Evolutionary conservation across 2,888 invertebrate species (phyloP), one percentile per base, ranked within the genome.

Genomic region (Theodoxus fluviatilis): DNA sequence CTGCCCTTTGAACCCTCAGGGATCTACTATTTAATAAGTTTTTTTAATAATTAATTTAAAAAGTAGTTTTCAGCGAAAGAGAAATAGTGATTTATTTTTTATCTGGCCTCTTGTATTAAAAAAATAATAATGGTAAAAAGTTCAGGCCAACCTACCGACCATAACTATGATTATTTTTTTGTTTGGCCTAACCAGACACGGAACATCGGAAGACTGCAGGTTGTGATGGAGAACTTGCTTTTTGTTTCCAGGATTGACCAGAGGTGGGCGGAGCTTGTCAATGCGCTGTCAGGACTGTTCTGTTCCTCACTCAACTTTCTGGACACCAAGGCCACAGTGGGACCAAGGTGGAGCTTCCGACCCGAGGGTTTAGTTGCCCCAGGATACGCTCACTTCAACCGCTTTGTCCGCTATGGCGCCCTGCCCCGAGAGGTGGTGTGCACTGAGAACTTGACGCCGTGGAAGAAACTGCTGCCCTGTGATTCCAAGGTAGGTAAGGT

Each of bases 361-460:
- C 96, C 95, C 0, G 89, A 89, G 71, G 93, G 94, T 52, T 90
- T 91, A 55, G 87, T 90, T 9, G 79, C 86, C 87, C 91, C 83
- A 86, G 90, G 81, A 88, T 90, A 78, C 89, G 90, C 82, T 22
- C 75, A 78, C 40, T 73, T 79, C 37, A 80, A 80, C 7, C 63
- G 77, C 15, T 79, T 78, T 61, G 75, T 86, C 28, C 75, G 88
- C 47, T 98, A 97, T 89, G 93, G 97, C 0, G 92, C 94, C n/a
- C 87, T 99, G 73, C 96, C 98, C 0, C 90, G 95, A 76, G 99
- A 99, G 90, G 94, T 95, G 80, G 96, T 98, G 3, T 99, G 99
- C 85, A 99, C 98, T 0, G 99, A 99, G 89, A 99, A 99, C 89
- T 89, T 99, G 80, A 98, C 99, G 18, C 98, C 99, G 0, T 98